phyloP scores from a whole-genome alignment of 2,113 vertebrate species.

The Lamprologus lemairii region DNA sequence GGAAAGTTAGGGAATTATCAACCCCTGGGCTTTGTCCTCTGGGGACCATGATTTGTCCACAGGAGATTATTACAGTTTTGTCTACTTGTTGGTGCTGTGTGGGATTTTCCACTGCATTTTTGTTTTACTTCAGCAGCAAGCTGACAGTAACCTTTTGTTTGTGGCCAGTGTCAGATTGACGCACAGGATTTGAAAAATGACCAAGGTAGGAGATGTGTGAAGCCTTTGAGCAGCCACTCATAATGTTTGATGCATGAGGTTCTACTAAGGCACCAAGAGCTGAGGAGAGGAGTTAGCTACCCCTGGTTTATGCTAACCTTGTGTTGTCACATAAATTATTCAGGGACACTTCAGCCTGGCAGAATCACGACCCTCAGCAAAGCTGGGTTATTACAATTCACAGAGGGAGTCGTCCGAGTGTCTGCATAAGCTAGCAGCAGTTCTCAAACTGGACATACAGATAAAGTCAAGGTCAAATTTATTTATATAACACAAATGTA shows the following conservation, averaged over 20 bases:
- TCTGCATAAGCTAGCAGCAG: background rate
- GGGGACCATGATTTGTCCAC: background rate
- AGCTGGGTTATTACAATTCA: conserved; percentile 12
- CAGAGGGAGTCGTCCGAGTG: background rate
- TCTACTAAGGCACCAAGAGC: background rate
- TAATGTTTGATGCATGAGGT: background rate
- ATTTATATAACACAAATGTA: background rate
- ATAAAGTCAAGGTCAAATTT: background rate
- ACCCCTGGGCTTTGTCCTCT: background rate
- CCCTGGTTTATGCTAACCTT: conserved; percentile 24
- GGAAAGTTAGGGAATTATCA: background rate
- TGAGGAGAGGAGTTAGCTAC: background rate
- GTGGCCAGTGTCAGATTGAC: background rate
- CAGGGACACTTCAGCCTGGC: background rate
- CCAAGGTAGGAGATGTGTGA: background rate
- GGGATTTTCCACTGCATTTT: background rate
- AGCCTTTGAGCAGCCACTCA: background rate
- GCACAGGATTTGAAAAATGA: background rate
- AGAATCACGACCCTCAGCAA: conserved; percentile 36
- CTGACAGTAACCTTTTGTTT: background rate
- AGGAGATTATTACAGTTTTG: background rate
- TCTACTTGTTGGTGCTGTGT: background rate
- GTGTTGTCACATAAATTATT: conserved; percentile 48
- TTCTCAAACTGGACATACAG: background rate
- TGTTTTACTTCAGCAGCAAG: background rate